Conservation (phyloP, 2,797 vertebrate genomes). For the Huso huso region DNA sequence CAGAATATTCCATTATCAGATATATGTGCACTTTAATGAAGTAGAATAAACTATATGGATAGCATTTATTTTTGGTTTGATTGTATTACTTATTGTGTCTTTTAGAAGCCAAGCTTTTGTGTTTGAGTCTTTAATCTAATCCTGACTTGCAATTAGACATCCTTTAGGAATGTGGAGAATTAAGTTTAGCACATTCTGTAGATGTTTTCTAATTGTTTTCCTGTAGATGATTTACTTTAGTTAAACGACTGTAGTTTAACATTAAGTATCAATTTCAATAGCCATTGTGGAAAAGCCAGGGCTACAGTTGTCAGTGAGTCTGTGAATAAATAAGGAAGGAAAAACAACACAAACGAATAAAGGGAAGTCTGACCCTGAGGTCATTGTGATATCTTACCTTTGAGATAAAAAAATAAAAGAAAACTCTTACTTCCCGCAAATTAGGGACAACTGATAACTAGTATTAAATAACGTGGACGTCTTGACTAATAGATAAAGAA, state of each 20-base stretch:
- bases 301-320: constrained; percentile 12
- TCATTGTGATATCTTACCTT: neutral
- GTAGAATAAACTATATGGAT: no score
- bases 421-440: no score
- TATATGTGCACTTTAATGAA: no score
- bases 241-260: constrained; percentile 14
- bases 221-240: constrained; percentile 23
- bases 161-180: constrained; percentile 14
- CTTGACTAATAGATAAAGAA: no score
- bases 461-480: no score
- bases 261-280: constrained; percentile 14
- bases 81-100: no score
- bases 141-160: constrained; percentile 16
- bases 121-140: constrained; percentile 8
- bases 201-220: constrained; percentile 18
- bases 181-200: constrained; percentile 15
- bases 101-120: no score
- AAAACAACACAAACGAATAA: constrained; percentile 12
- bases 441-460: no score
- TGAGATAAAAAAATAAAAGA: neutral
- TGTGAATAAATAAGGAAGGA: constrained; percentile 13
- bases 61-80: no score
- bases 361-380: constrained; percentile 14
- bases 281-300: constrained; percentile 10
- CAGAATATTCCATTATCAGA: no score